Evolutionary conservation across 2,888 invertebrate genomes (phyloP).

Genomic region (Hydropsyche betteni): DNA sequence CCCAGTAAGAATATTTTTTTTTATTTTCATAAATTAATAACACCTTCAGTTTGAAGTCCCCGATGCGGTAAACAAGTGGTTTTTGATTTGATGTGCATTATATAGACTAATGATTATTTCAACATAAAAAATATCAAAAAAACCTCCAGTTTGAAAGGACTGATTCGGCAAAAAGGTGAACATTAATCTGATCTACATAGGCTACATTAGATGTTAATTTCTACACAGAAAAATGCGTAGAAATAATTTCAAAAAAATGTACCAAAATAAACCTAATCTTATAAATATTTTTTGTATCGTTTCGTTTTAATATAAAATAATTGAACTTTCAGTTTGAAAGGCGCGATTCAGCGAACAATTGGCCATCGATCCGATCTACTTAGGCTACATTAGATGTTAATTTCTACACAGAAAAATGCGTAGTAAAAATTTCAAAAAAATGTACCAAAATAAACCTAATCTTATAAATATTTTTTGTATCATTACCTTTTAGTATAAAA

Average conservation of each 20-base stretch:
- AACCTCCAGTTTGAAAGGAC: background rate
- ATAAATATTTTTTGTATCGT: background rate
- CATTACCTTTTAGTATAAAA: background rate
- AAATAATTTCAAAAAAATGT: too few species aligned
- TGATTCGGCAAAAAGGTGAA: background rate
- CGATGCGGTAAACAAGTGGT: slow-evolving; percentile 7
- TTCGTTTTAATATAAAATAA: background rate
- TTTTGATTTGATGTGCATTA: too few species aligned
- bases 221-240: too few species aligned
- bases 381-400: too few species aligned
- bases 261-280: too few species aligned
- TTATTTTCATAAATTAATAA: background rate
- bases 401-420: too few species aligned
- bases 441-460: too few species aligned
- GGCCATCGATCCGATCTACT: background rate
- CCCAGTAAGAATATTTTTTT: too few species aligned
- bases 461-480: background rate
- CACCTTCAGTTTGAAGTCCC: background rate
- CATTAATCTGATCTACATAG: too few species aligned
- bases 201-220: too few species aligned
- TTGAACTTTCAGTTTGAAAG: background rate
- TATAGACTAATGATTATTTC: background rate
- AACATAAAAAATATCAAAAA: background rate
- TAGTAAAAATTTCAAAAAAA: too few species aligned
- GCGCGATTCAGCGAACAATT: background rate